Evolutionary conservation across 1,140 invertebrate species (phyloP).

Genomic region (Planococcus citri): DNA sequence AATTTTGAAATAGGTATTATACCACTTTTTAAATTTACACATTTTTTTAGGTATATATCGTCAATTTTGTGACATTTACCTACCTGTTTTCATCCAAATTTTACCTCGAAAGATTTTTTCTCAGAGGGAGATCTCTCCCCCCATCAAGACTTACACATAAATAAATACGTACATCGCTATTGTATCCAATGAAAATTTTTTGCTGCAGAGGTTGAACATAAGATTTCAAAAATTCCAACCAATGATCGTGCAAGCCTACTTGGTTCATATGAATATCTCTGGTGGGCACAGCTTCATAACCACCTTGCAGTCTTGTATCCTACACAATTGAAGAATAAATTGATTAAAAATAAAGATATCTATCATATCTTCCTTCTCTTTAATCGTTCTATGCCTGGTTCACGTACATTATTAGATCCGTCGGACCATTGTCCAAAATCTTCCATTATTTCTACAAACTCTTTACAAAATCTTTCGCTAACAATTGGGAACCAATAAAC

Average conservation of each 20-base stretch:
- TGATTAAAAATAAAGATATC: too few species aligned
- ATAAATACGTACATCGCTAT: constrained; percentile 54
- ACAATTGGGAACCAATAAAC: constrained; percentile 97
- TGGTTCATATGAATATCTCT: constrained; percentile 99
- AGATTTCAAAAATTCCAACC: constrained; percentile 79
- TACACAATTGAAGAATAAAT: neutral
- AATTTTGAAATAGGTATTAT: too few species aligned
- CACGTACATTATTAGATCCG: constrained; percentile 66
- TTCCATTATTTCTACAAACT: constrained; percentile 88
- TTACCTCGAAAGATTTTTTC: too few species aligned
- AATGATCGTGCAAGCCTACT: constrained; percentile 75
- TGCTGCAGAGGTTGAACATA: constrained; percentile 88
- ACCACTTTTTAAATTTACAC: too few species aligned
- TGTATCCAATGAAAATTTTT: constrained; percentile 79
- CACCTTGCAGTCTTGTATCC: constrained; percentile 51
- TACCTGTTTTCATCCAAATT: too few species aligned
- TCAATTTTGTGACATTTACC: too few species aligned
- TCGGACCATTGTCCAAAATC: constrained; percentile 84
- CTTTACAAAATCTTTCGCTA: constrained; percentile 66
- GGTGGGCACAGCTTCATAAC: constrained; percentile 97
- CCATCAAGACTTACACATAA: too few species aligned
- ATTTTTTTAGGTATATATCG: too few species aligned
- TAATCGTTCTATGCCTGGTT: too few species aligned
- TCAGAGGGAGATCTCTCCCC: too few species aligned
- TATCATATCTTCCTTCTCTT: too few species aligned